Evolutionary conservation across 2,797 vertebrate genomes (phyloP).

Genomic region (Neosilurus mollespiculum): DNA sequence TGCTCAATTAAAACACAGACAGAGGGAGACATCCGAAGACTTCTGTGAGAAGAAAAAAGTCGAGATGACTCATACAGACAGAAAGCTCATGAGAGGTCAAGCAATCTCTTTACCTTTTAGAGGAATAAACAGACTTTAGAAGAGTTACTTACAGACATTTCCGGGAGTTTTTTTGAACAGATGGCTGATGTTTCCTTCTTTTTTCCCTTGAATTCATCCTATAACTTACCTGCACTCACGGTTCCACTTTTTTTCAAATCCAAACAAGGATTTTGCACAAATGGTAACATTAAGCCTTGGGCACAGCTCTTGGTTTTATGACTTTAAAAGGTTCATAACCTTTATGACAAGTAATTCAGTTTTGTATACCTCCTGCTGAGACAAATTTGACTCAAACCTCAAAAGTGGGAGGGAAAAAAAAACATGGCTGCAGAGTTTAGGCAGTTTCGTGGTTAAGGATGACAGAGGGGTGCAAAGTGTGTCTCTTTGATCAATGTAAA

Average conservation of each 20-base stretch:
- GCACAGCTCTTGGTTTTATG: not conserved
- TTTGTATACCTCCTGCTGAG: not conserved
- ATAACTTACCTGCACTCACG: not conserved
- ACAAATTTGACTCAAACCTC: slow-evolving; percentile 9
- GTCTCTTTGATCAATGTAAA: slow-evolving; percentile 14
- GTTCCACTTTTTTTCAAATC: not conserved
- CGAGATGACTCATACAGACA: slow-evolving; percentile 30
- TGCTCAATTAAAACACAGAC: slow-evolving; percentile 27
- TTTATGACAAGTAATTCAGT: not conserved
- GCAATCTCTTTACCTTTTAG: not conserved
- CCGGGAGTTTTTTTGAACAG: not conserved
- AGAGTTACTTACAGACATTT: not conserved
- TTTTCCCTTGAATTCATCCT: not conserved
- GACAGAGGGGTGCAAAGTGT: not conserved
- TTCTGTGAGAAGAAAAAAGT: slow-evolving; percentile 6
- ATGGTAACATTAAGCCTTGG: not conserved
- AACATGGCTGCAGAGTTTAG: not conserved
- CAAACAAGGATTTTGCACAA: not conserved
- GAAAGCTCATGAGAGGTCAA: not conserved
- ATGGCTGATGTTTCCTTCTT: not conserved
- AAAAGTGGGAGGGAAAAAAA: not conserved
- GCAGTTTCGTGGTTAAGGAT: slow-evolving; percentile 10
- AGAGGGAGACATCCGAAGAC: slow-evolving; percentile 22
- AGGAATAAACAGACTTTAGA: not conserved
- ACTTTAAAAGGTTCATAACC: not conserved